Evolutionary conservation across 2,888 invertebrate genomes (phyloP), one percentile per base, ranked within the genome.

Genomic region (Pheosia gnoma): DNA sequence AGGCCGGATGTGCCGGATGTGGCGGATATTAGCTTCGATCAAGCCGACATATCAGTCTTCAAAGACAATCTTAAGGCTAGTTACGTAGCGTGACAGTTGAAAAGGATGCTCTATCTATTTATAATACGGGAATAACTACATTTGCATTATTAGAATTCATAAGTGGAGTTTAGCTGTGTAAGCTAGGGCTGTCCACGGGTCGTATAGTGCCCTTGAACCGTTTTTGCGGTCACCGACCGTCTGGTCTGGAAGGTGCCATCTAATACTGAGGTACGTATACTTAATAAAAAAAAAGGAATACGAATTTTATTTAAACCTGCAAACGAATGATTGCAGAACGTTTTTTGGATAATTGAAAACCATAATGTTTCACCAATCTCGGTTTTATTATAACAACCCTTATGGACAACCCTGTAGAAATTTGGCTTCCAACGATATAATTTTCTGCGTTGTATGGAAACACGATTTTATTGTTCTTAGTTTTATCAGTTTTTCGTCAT

Each of bases 171-270:
- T 59, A 56, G 49, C 58, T 59, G n/a, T 11, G 39, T 56, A 11
- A 38, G 59, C 36, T 47, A 61, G 52, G 55, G 37, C 58, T 64
- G 67, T 39, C 61, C 58, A 60, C 59, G 65, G 65, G 65, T 63
- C 70, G 61, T 47, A 47, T 41, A 55, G 37, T 67, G 72, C 55
- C 78, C 79, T 80, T 75, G 64, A 73, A 78, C 66, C 66, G 61
- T 53, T 72, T 78, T 70, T 59, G 62, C 70, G 78, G 78, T 38
- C 79, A 70, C 49, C 70, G 77, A 76, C 77, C 67, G 71, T 61
- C 52, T 61, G 61, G 63, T 60, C 52, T 61, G 61, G 63, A 59
- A 36, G 59, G 41, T 58, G 54, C 54, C 60, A 60, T 66, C 63
- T 13, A 25, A 25, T 25, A 25, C 25, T 2, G 25, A 25, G 25